Conservation (phyloP, 2,113 vertebrate genomes). For the Rana temporaria region DNA sequence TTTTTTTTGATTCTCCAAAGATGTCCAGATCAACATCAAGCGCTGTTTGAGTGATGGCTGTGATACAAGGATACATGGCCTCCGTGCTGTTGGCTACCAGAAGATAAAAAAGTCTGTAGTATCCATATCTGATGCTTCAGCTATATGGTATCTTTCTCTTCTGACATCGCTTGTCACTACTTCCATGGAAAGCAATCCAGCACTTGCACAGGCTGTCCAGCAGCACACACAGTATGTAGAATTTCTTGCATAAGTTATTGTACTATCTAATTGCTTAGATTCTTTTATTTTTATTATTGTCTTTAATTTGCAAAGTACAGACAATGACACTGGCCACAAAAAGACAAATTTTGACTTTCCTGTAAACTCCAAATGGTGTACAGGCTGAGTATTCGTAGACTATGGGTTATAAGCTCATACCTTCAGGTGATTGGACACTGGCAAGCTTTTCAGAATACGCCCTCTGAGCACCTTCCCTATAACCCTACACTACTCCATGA, state of each 20-base stretch:
- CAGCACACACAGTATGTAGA: constrained; percentile 92
- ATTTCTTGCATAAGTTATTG: not conserved
- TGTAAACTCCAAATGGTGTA: too few relatives aligned
- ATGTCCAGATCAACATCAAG: constrained; percentile 97
- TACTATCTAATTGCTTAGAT: too few relatives aligned
- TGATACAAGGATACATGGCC: constrained; percentile 93
- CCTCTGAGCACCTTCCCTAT: too few relatives aligned
- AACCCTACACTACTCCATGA: too few relatives aligned
- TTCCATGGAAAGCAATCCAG: constrained; percentile 95
- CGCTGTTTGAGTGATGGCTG: constrained; percentile 95
- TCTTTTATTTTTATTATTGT: too few relatives aligned
- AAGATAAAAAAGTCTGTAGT: constrained; percentile 88
- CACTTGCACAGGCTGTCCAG: constrained; percentile 89
- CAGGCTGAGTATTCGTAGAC: too few relatives aligned
- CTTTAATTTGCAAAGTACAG: too few relatives aligned
- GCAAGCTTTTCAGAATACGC: too few relatives aligned
- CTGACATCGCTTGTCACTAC: constrained; percentile 94
- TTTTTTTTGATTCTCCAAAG: constrained; percentile 67
- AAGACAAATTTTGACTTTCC: too few relatives aligned
- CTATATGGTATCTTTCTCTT: constrained; percentile 97
- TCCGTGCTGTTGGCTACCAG: constrained; percentile 91
- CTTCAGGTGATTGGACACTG: too few relatives aligned
- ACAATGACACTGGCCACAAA: too few relatives aligned
- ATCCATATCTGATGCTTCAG: constrained; percentile 93
- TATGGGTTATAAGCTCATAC: too few relatives aligned